These are phyloP conservation scores for Deilephila elpenor DNA, from an alignment of 2,888 invertebrate species.

Conservation along the genomic window DNA sequence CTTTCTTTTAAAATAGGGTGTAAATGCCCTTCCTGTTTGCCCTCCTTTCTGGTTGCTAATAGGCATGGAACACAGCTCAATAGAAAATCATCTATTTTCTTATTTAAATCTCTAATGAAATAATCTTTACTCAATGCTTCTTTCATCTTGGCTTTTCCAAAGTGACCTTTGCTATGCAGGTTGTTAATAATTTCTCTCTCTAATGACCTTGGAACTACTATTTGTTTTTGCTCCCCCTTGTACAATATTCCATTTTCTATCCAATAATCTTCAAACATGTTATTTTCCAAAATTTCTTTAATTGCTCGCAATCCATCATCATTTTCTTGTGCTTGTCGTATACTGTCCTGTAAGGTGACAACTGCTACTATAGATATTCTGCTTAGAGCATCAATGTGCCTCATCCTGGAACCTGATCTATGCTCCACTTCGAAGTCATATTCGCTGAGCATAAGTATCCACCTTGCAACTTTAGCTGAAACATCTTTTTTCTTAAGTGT, in stretches of 20 bases:
- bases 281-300: conserved; percentile 34
- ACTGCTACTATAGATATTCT: conserved; percentile 5
- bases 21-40: conserved; percentile 44
- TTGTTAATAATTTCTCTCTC: conserved; percentile 37
- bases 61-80: conserved; percentile 40
- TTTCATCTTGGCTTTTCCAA: conserved; percentile 37
- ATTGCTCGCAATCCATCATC: conserved; percentile 43
- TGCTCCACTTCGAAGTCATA: conserved; percentile 34
- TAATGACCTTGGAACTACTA: conserved; percentile 55
- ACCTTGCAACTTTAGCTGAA: conserved; percentile 35
- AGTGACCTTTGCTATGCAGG: conserved; percentile 42
- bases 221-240: conserved; percentile 38
- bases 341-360: background rate
- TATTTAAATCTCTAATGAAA: conserved; percentile 36
- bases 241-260: conserved; percentile 42
- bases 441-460: conserved; percentile 37
- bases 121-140: conserved; percentile 34
- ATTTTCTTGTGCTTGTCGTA: conserved; percentile 36
- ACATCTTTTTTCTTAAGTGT: conserved; percentile 37
- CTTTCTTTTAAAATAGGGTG: conserved; percentile 51
- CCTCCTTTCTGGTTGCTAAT: conserved; percentile 42
- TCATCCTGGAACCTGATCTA: conserved; percentile 23
- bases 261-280: conserved; percentile 38
- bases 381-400: conserved; percentile 24
- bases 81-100: conserved; percentile 39